phyloP scores from a whole-genome alignment of 2,113 vertebrate genomes.

The Mustela lutreola region DNA sequence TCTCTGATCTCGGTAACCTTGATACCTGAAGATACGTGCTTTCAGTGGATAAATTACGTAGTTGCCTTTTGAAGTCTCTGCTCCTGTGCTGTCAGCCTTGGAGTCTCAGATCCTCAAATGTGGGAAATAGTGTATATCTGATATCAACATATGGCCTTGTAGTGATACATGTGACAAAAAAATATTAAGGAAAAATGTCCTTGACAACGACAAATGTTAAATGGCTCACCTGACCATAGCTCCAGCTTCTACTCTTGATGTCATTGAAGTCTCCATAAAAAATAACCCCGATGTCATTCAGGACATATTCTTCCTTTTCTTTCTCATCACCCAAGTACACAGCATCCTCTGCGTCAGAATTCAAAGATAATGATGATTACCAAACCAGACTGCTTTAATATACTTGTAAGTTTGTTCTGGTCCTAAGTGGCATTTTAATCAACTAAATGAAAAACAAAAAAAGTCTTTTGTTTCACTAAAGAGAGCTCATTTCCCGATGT shows the following conservation, averaged over 20 bases:
- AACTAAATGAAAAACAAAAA: conserved; percentile 46
- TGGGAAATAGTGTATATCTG: conserved; percentile 58
- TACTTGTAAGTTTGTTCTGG: conserved; percentile 1
- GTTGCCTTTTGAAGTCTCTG: conserved; percentile 41
- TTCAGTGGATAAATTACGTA: conserved; percentile 66
- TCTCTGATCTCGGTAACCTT: not conserved
- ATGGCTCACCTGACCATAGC: conserved; percentile 95
- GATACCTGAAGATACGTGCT: not conserved
- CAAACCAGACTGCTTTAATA: not conserved
- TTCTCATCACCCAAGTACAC: conserved; percentile 93
- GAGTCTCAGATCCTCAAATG: conserved; percentile 55
- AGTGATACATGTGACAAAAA: conserved; percentile 63
- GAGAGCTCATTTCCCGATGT: conserved; percentile 45
- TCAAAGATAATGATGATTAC: conserved; percentile 64
- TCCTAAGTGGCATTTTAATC: conserved; percentile 49
- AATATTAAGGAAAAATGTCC: conserved; percentile 65
- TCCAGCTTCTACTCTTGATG: conserved; percentile 93
- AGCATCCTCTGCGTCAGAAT: conserved; percentile 89
- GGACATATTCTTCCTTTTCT: conserved; percentile 94
- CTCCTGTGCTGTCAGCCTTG: not conserved
- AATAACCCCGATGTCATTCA: conserved; percentile 95
- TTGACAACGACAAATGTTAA: conserved; percentile 66
- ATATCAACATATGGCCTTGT: not conserved
- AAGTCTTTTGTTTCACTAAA: conserved; percentile 33
- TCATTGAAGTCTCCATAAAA: conserved; percentile 92